Percentiles rank a stretch among this genome's conserved stretches.
These are phyloP conservation scores for Proteles cristata DNA, from an alignment of 2,113 vertebrate species.

Conservation along the genomic window DNA sequence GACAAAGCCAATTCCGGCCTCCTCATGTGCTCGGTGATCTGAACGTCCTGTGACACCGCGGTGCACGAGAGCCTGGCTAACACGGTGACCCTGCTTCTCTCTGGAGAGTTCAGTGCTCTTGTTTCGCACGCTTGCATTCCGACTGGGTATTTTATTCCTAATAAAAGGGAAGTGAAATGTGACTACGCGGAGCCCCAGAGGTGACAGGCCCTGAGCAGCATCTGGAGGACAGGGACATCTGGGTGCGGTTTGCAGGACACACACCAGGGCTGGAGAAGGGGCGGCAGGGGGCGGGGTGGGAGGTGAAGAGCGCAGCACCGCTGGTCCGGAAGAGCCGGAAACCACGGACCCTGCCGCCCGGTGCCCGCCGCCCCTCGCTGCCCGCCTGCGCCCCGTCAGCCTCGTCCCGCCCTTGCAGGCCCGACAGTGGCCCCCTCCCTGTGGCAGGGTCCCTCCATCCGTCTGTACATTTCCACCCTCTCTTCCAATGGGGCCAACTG, in stretches of 20 bases:
- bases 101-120: too few relatives aligned
- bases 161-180: not conserved
- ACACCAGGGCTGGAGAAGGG: not conserved
- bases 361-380: not conserved
- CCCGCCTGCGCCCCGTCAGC: not conserved
- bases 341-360: not conserved
- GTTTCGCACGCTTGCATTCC: not conserved
- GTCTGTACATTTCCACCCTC: not conserved
- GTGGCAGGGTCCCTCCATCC: not conserved
- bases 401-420: not conserved
- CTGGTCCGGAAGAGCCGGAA: not conserved
- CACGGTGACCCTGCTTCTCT: too few relatives aligned
- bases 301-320: not conserved
- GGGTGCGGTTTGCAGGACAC: not conserved
- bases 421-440: not conserved
- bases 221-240: not conserved
- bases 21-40: too few relatives aligned
- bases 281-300: not conserved
- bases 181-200: not conserved
- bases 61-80: too few relatives aligned
- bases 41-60: too few relatives aligned
- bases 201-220: not conserved
- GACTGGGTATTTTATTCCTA: not conserved
- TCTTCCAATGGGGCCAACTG: not conserved
- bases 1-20: too few relatives aligned